A percentile compares a stretch with the other conserved stretches of the same genome.
Conservation (phyloP, 2,888 invertebrate species). For the Spialia ferax region DNA sequence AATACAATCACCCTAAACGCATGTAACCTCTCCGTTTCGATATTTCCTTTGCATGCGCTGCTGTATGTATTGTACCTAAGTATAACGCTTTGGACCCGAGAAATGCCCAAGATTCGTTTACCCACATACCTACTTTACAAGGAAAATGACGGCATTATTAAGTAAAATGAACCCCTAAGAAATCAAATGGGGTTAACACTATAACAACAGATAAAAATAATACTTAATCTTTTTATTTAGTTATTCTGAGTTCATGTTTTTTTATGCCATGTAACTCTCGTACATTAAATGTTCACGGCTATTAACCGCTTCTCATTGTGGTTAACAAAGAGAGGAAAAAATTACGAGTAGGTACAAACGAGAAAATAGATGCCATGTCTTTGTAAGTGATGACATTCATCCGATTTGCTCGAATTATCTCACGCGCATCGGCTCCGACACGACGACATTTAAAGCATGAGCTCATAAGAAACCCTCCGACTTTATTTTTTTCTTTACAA, state of each 20-base stretch:
- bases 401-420: constrained; percentile 67
- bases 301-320: constrained; percentile 37
- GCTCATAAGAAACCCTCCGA: constrained; percentile 4
- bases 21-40: too few species aligned
- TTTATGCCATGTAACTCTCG: constrained; percentile 24
- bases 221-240: neutral
- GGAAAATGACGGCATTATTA: too few species aligned
- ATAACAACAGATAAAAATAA: too few species aligned
- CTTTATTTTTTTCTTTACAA: neutral
- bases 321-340: constrained; percentile 44
- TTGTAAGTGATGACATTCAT: constrained; percentile 67
- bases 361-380: constrained; percentile 51
- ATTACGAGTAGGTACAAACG: constrained; percentile 48
- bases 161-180: too few species aligned
- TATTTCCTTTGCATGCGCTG: too few species aligned
- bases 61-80: too few species aligned
- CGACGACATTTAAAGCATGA: constrained; percentile 27
- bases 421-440: constrained; percentile 51
- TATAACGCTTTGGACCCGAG: too few species aligned
- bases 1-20: too few species aligned
- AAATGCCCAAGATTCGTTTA: too few species aligned
- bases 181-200: too few species aligned
- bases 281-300: constrained; percentile 40
- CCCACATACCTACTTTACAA: too few species aligned
- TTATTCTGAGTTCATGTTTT: neutral